Base-by-base conservation (phyloP, 2,888 invertebrate species). In the Harpalus rufipes region DNA sequence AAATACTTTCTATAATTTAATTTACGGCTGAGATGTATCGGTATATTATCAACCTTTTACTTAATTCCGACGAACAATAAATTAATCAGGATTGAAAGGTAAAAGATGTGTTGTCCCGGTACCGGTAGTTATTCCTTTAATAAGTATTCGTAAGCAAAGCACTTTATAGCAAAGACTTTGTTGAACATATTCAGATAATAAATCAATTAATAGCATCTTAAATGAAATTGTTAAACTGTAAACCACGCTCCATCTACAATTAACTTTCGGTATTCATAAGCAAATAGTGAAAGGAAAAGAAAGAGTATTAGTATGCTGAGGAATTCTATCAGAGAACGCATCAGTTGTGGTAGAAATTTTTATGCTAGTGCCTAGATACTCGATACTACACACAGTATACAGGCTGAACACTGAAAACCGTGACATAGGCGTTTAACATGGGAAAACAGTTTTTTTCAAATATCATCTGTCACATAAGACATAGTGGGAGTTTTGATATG, bases 1-100 rank as follows among this genome's bases (percentile, higher is more conserved):
- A 51, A 51, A 51, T 51, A 51, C 44, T 51, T 51, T 51, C 44
- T 51, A 51, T 51, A 51, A 51, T 51, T 51, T 51, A 51, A 51
- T 51, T 51, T 51, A 51, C 12, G 44, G 2, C 44, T 51, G 44
- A 51, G 10, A 51, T 51, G 44, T 12, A 51, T 51, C 44, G 44
- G 12, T 51, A 51, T 51, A 51, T 51, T 51, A 51, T 51, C 12
- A 51, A 8, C 44, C 44, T 51, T 51, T 51, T 51, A 51, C 44
- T 51, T 51, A 51, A 51, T 10, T 51, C 44, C 44, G 44, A 51
- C 44, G 44, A 51, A 51, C 44, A 8, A 51, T 51, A 51, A 51
- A 51, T 51, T 51, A 51, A 12, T 12, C 44, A 51, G 44, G 44
- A 51, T 51, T 51, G 44, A 51, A 51, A 51, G 44, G 44, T 51